Conservation (phyloP, 1,140 invertebrate species). For the Spodoptera frugiperda region DNA sequence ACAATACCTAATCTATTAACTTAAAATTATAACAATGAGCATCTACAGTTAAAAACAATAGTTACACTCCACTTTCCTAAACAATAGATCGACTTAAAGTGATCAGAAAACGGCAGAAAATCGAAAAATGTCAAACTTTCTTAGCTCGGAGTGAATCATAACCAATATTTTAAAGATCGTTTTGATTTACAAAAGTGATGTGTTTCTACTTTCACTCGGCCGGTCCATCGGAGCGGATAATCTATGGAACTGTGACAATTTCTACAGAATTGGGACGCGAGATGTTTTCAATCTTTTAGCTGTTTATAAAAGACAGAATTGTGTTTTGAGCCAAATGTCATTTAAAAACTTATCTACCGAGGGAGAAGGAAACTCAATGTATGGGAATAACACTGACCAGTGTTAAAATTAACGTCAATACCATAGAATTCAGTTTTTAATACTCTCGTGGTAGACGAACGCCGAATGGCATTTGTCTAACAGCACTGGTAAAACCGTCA, state of each 20-base stretch:
- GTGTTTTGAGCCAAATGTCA: no score
- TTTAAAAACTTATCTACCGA: no score
- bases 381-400: no score
- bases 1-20: no score
- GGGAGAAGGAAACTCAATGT: no score
- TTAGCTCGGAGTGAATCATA: slow-evolving; percentile 1
- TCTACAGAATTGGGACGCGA: slow-evolving; percentile 38
- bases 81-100: not conserved
- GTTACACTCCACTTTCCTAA: slow-evolving; percentile 3
- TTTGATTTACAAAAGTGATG: slow-evolving; percentile 30
- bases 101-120: slow-evolving; percentile 18
- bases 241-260: slow-evolving; percentile 47
- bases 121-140: slow-evolving; percentile 11
- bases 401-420: no score
- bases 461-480: no score
- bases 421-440: no score
- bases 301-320: not conserved
- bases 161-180: slow-evolving; percentile 25
- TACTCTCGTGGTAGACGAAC: not conserved
- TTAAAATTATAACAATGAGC: no score
- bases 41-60: not conserved
- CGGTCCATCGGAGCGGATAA: slow-evolving; percentile 55
- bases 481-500: no score
- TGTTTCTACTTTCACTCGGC: slow-evolving; percentile 54
- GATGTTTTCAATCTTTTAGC: slow-evolving; percentile 29